A percentile compares a stretch with the other conserved stretches of the same genome.
Evolutionary conservation across 2,113 vertebrate genomes (phyloP).

Genomic region (Callionymus lyra): DNA sequence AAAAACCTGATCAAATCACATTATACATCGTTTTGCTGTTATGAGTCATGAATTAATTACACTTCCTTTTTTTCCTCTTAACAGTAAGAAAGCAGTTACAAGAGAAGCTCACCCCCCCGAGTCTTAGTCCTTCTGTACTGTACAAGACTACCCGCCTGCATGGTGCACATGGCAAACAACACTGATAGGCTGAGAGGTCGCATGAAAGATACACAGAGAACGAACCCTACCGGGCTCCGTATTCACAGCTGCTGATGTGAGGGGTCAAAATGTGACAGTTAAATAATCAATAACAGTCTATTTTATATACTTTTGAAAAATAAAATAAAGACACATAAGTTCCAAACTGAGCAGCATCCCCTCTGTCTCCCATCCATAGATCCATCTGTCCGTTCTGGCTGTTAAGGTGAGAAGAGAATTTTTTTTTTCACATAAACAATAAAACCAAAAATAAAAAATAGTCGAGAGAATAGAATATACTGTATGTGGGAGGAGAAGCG

Average conservation of each 20-base stretch:
- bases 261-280: conserved; percentile 57
- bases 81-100: conserved; percentile 44
- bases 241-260: conserved; percentile 72
- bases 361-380: conserved; percentile 55
- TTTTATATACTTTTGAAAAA: conserved; percentile 49
- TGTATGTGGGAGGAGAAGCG: conserved; percentile 52
- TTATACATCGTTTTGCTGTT: conserved; percentile 46
- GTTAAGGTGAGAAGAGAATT: conserved; percentile 47
- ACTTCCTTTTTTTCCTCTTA: not conserved
- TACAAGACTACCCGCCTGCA: conserved; percentile 67
- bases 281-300: conserved; percentile 59
- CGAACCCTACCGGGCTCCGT: conserved; percentile 45
- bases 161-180: conserved; percentile 66
- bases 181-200: conserved; percentile 60
- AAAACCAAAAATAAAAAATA: conserved; percentile 14
- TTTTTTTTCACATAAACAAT: conserved; percentile 13
- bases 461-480: conserved; percentile 25
- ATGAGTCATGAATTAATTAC: conserved; percentile 41
- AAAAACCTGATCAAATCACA: conserved; percentile 52
- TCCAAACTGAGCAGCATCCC: conserved; percentile 58
- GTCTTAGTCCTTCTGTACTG: conserved; percentile 65
- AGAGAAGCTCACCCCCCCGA: conserved; percentile 35
- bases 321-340: conserved; percentile 48
- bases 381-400: conserved; percentile 26
- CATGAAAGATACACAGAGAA: conserved; percentile 11